Evolutionary conservation across 2,113 vertebrate species (phyloP).

Genomic region (Fulica atra): DNA sequence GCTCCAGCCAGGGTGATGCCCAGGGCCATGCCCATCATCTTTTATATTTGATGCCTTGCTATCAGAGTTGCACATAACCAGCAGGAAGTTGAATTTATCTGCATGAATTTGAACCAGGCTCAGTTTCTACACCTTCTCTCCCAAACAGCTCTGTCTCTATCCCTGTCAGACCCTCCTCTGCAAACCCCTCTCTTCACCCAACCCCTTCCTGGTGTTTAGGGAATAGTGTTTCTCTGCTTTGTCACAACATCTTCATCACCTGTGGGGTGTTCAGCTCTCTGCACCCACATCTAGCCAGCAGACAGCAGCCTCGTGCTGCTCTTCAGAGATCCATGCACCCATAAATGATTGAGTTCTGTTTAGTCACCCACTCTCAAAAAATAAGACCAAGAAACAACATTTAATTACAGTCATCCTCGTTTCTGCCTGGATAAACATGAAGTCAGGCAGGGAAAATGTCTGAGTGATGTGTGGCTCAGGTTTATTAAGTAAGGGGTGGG

Average conservation of each 20-base stretch:
- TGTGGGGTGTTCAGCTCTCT: not conserved
- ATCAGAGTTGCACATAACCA: not conserved
- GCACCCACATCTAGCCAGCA: not conserved
- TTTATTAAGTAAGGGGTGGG: not conserved
- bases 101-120: not conserved
- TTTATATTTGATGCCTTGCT: not conserved
- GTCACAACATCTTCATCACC: not conserved
- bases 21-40: not conserved
- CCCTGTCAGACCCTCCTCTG: not conserved
- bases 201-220: not conserved
- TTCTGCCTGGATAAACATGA: not conserved
- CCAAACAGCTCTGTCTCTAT: not conserved
- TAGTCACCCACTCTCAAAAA: not conserved
- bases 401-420: not conserved
- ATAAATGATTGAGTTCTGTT: not conserved
- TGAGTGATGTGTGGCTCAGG: not conserved
- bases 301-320: not conserved
- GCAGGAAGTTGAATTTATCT: no score
- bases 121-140: not conserved
- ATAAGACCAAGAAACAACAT: not conserved
- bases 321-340: not conserved
- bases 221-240: not conserved
- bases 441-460: not conserved
- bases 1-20: not conserved
- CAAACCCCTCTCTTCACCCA: not conserved